Evolutionary conservation across 2,113 vertebrate species (phyloP).

Genomic region (Syngnathus typhle): DNA sequence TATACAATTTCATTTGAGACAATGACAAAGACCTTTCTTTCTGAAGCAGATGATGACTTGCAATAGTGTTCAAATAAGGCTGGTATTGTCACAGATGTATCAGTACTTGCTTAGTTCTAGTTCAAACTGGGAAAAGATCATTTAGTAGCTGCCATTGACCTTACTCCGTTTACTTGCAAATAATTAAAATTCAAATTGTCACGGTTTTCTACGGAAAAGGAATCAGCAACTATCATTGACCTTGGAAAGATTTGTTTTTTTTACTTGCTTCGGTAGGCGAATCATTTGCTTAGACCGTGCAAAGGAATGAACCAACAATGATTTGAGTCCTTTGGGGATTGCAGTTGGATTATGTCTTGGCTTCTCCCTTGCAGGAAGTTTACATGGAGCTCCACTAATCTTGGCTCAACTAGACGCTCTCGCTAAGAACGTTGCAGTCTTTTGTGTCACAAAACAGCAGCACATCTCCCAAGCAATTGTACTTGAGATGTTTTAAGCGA

Average conservation of each 20-base stretch:
- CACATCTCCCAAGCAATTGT: background rate
- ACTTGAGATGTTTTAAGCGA: no score
- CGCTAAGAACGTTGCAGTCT: no score
- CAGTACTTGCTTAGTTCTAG: no score
- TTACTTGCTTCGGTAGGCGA: constrained; percentile 40
- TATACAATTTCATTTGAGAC: no score
- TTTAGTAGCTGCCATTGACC: background rate
- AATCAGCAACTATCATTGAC: background rate
- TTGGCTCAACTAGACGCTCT: no score
- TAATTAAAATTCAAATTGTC: background rate
- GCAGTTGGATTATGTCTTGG: constrained; percentile 52
- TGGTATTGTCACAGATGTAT: no score
- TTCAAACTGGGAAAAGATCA: no score
- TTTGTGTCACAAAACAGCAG: background rate
- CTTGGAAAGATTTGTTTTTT: constrained; percentile 23
- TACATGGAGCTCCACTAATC: constrained; percentile 34
- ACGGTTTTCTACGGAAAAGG: background rate
- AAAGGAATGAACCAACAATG: constrained; percentile 60
- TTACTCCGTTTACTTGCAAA: background rate
- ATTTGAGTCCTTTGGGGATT: constrained; percentile 57
- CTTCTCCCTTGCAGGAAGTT: constrained; percentile 56
- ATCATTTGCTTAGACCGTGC: constrained; percentile 46
- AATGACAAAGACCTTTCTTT: no score
- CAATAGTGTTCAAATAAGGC: no score
- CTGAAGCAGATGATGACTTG: no score